phyloP scores from a whole-genome alignment of 1,140 invertebrate species.

The Orius laevigatus region DNA sequence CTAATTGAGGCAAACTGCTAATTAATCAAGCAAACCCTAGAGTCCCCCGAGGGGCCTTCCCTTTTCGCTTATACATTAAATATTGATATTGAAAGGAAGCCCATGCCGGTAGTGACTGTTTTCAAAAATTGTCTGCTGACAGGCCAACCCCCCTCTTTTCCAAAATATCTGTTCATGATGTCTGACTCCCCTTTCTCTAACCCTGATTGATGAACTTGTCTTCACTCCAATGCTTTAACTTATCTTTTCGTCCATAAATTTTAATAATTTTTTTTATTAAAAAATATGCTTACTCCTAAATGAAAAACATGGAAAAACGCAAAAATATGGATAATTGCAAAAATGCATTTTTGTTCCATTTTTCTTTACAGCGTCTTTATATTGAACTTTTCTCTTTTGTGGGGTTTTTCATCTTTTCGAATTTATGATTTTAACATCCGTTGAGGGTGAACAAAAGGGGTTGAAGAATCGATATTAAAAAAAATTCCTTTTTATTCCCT shows the following conservation, averaged over 20 bases:
- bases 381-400: too few species aligned
- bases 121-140: not conserved
- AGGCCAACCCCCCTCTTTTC: not conserved
- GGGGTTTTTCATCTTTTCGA: too few species aligned
- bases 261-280: too few species aligned
- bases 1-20: conserved; percentile 16
- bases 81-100: conserved; percentile 14
- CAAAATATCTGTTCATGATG: conserved; percentile 18
- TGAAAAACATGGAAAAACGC: too few species aligned
- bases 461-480: too few species aligned
- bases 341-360: too few species aligned
- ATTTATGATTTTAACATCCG: too few species aligned
- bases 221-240: conserved; percentile 5
- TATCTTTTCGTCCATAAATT: too few species aligned
- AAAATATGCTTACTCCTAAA: too few species aligned
- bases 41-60: conserved; percentile 3
- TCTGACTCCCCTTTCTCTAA: conserved; percentile 11
- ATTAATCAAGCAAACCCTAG: conserved; percentile 16
- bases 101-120: not conserved
- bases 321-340: too few species aligned
- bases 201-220: conserved; percentile 9
- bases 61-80: conserved; percentile 14
- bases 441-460: too few species aligned
- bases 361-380: too few species aligned
- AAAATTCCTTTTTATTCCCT: not conserved